A percentile compares a stretch with the other conserved stretches of the same genome.
phyloP scores from a whole-genome alignment of 2,888 invertebrate genomes.

The Drosophila algonquin region DNA sequence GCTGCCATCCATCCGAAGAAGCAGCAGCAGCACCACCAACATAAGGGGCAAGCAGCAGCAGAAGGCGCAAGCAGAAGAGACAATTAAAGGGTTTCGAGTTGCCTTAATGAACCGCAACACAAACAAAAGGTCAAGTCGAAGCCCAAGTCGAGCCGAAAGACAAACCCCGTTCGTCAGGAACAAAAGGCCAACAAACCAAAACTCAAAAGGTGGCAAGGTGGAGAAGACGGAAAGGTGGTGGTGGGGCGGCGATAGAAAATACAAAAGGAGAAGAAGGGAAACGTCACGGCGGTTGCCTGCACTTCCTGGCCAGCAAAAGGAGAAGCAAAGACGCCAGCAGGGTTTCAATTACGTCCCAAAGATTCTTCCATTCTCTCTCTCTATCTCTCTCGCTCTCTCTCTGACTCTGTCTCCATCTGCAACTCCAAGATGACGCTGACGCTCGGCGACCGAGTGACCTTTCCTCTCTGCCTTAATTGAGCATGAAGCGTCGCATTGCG shows the following conservation, averaged over 20 bases:
- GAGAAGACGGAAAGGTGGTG: conserved; percentile 15
- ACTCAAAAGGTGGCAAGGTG: conserved; percentile 32
- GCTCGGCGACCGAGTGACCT: conserved; percentile 16
- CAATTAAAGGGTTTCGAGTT: conserved; percentile 71
- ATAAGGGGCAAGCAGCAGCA: conserved; percentile 1
- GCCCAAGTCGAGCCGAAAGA: conserved; percentile 26
- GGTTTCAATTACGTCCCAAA: conserved; percentile 68
- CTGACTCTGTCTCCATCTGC: background rate
- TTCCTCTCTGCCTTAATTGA: conserved; percentile 52
- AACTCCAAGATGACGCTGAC: conserved; percentile 14
- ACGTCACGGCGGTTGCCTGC: conserved; percentile 76
- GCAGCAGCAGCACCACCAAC: background rate
- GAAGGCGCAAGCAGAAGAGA: conserved; percentile 13
- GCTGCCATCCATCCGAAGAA: conserved; percentile 3
- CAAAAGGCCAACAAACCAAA: conserved; percentile 52
- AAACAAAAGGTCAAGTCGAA: conserved; percentile 71
- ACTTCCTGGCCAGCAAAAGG: conserved; percentile 57
- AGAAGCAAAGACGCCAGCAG: conserved; percentile 33
- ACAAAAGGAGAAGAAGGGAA: conserved; percentile 51
- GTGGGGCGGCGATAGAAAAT: conserved; percentile 41
- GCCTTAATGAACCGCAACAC: conserved; percentile 78
- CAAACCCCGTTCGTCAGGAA: conserved; percentile 46
- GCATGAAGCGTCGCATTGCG: conserved; percentile 67
- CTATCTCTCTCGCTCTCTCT: too few relatives aligned
- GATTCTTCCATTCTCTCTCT: conserved; percentile 14